phyloP scores from a whole-genome alignment of 2,797 vertebrate species.

The Platalea minor region DNA sequence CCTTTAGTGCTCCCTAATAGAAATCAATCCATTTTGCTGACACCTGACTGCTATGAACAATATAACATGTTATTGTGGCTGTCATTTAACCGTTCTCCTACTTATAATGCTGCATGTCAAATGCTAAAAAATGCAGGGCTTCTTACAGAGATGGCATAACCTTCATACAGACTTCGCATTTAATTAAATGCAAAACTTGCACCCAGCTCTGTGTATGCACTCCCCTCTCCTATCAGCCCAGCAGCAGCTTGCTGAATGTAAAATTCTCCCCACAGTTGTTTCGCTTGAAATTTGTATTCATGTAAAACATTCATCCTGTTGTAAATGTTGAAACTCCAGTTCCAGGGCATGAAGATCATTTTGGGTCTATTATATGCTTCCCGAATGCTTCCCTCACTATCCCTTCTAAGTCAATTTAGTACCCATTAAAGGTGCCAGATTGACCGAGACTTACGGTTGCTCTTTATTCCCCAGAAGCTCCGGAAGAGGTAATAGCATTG shows the following conservation, averaged over 20 bases:
- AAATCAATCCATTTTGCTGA: slow-evolving; percentile 1
- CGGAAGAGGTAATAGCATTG: background rate
- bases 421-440: background rate
- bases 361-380: background rate
- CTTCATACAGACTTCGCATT: background rate
- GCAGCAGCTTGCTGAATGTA: background rate
- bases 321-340: background rate
- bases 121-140: background rate
- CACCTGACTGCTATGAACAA: slow-evolving; percentile 14
- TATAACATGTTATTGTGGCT: background rate
- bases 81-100: background rate
- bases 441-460: fast-evolving
- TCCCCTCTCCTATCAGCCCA: background rate
- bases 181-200: background rate
- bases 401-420: background rate
- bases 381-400: background rate
- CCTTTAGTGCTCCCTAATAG: background rate
- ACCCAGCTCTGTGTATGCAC: background rate
- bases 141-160: background rate
- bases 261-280: background rate
- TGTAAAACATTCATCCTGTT: background rate
- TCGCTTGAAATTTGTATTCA: background rate
- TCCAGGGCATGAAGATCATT: background rate
- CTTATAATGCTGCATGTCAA: background rate
- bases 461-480: background rate